A percentile compares a stretch with the other conserved stretches of the same genome.
These are phyloP conservation scores for Limnodromus scolopaceus DNA, from an alignment of 2,797 vertebrate species.

Conservation along the genomic window DNA sequence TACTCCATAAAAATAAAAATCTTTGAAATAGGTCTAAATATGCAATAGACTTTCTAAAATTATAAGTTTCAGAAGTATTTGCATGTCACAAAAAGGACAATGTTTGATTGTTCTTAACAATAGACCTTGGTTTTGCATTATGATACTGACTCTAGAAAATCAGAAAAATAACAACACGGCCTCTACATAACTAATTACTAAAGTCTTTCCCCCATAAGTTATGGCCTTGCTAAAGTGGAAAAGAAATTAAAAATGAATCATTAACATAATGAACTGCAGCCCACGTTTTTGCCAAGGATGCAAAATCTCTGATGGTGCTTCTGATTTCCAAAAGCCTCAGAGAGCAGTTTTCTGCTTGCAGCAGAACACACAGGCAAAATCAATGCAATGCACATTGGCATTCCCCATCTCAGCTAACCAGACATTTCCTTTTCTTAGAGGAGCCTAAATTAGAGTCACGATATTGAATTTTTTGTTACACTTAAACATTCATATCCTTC, in stretches of 20 bases:
- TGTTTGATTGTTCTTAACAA: neutral
- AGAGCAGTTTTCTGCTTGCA: neutral
- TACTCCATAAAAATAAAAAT: neutral
- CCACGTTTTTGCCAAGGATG: neutral
- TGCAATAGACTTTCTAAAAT: neutral
- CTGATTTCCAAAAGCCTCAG: neutral
- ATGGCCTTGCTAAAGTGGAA: neutral
- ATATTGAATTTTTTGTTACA: neutral
- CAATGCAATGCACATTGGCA: neutral
- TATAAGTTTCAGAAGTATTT: neutral
- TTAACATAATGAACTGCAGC: neutral
- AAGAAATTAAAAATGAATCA: neutral
- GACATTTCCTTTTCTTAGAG: neutral
- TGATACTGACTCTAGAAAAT: neutral
- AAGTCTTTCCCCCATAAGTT: neutral
- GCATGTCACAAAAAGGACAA: neutral
- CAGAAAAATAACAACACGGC: neutral
- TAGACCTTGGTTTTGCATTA: neutral
- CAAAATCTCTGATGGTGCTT: neutral
- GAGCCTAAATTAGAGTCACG: neutral
- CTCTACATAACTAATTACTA: neutral
- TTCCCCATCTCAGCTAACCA: neutral
- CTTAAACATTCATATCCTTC: neutral
- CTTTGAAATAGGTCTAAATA: neutral
- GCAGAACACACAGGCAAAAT: neutral